A percentile compares a stretch with the other conserved stretches of the same genome.
Evolutionary conservation across 2,888 invertebrate species (phyloP).

Genomic region (Nephrocerus scutellatus): DNA sequence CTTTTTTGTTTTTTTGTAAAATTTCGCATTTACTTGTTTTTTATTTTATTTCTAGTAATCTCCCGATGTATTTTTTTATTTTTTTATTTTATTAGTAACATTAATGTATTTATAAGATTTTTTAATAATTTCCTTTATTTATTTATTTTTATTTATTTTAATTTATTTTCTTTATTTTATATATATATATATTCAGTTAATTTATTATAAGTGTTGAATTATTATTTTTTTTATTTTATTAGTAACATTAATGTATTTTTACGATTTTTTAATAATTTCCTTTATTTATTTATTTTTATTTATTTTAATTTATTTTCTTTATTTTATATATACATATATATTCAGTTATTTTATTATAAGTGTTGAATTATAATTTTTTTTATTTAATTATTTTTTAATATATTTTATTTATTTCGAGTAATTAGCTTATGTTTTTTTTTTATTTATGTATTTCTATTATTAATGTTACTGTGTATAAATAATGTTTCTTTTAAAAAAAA

Average conservation of each 20-base stretch:
- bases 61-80: not conserved
- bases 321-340: not conserved
- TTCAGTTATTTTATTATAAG: not conserved
- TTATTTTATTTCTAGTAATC: not conserved
- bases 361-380: not conserved
- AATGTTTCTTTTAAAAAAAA: too few species aligned
- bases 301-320: not conserved
- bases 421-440: not conserved
- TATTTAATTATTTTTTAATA: not conserved
- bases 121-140: not conserved
- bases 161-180: not conserved
- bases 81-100: not conserved
- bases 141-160: not conserved
- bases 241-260: not conserved
- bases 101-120: not conserved
- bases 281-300: not conserved
- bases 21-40: not conserved
- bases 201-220: not conserved
- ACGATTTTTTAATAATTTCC: not conserved
- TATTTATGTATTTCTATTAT: not conserved
- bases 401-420: not conserved
- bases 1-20: too few species aligned
- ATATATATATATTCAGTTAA: too few species aligned
- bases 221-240: not conserved
- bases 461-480: too few species aligned